phyloP scores from a whole-genome alignment of 2,888 invertebrate genomes.

The Rugalucina vietnamica region DNA sequence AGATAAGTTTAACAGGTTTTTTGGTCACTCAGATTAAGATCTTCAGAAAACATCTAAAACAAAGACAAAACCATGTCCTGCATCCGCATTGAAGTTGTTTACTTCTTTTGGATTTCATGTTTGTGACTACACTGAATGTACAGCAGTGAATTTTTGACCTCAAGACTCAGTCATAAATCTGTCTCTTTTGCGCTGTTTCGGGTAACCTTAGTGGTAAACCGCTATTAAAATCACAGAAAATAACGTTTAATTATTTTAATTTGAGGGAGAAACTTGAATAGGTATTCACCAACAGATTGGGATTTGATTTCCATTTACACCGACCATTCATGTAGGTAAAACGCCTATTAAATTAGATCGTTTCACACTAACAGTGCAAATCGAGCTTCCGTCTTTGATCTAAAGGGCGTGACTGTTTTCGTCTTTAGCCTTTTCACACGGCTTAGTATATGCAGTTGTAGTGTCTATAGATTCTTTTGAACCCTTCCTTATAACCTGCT shows the following conservation, averaged over 20 bases:
- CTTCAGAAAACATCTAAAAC: too few relatives aligned
- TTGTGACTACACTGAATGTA: too few relatives aligned
- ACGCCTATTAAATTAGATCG: not conserved
- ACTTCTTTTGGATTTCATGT: too few relatives aligned
- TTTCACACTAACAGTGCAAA: not conserved
- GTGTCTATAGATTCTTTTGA: not conserved
- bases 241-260: constrained; percentile 7
- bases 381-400: constrained; percentile 3
- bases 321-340: constrained; percentile 6
- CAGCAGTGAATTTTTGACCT: too few relatives aligned
- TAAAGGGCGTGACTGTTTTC: not conserved
- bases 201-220: not conserved
- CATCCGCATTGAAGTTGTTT: too few relatives aligned
- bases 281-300: not conserved
- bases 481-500: not conserved
- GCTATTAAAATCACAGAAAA: not conserved
- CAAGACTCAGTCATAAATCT: too few relatives aligned
- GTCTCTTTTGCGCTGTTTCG: too few relatives aligned
- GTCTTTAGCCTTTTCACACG: not conserved
- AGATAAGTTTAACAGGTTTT: too few relatives aligned
- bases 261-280: constrained; percentile 3
- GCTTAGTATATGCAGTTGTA: not conserved
- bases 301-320: not conserved
- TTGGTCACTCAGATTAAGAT: too few relatives aligned
- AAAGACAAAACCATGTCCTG: too few relatives aligned